Evolutionary conservation across 2,888 invertebrate genomes (phyloP).

Genomic region (Eupithecia centaureata): DNA sequence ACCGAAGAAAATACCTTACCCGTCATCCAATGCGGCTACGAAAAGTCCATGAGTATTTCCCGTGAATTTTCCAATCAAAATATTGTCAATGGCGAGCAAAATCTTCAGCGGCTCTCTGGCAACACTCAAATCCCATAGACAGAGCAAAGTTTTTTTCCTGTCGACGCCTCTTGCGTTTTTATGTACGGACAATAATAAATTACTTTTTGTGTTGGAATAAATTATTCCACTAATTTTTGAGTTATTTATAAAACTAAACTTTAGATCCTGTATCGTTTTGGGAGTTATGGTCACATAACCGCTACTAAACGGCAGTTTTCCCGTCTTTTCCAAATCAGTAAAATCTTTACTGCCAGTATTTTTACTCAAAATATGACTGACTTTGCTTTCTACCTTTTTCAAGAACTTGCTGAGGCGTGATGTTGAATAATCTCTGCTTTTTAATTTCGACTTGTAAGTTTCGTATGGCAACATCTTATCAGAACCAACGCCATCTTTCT

Average conservation of each 20-base stretch:
- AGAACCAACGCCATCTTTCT: slow-evolving; percentile 71
- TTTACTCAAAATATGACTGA: slow-evolving; percentile 60
- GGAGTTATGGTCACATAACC: slow-evolving; percentile 61
- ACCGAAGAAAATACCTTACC: slow-evolving; percentile 63
- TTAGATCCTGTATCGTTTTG: slow-evolving; percentile 51
- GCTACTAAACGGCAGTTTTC: slow-evolving; percentile 68
- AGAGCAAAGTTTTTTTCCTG: slow-evolving; percentile 58
- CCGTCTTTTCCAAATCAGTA: slow-evolving; percentile 54
- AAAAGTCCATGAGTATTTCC: slow-evolving; percentile 70
- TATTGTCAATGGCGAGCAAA: slow-evolving; percentile 66
- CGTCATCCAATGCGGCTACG: slow-evolving; percentile 70
- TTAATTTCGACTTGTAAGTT: slow-evolving; percentile 64
- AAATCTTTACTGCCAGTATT: slow-evolving; percentile 58
- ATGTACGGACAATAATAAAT: slow-evolving; percentile 69
- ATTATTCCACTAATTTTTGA: slow-evolving; percentile 58
- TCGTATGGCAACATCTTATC: slow-evolving; percentile 66
- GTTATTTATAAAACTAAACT: slow-evolving; percentile 53
- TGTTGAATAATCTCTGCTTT: slow-evolving; percentile 57
- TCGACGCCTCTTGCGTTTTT: slow-evolving; percentile 46
- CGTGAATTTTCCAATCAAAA: slow-evolving; percentile 60
- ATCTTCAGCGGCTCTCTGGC: slow-evolving; percentile 67
- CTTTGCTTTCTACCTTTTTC: slow-evolving; percentile 64
- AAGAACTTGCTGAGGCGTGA: slow-evolving; percentile 64
- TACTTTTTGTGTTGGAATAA: slow-evolving; percentile 65
- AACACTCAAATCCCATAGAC: slow-evolving; percentile 73